Base-by-base conservation (phyloP, 2,113 vertebrate species). In the Tyto alba region DNA sequence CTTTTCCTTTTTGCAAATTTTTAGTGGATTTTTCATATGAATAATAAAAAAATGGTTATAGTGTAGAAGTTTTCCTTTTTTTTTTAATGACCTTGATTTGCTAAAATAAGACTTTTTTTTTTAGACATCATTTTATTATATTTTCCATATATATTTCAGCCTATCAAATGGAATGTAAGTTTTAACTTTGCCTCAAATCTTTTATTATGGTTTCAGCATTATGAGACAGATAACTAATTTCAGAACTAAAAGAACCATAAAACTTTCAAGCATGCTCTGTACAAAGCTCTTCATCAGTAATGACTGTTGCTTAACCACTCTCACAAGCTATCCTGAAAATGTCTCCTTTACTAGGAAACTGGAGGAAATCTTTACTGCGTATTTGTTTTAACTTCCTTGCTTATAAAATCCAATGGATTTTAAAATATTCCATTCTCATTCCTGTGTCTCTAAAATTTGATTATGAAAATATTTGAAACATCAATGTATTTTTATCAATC, bases 341-440 rank as follows among this genome's bases (percentile, higher is more conserved):
- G 13, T 55, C 41, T 91, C 36, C 55, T 29, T 85, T 48, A 30
- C 2, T 48, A 59, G 20, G 18, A 88, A 69, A 64, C 36, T 60
- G 40, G 27, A 40, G 34, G 25, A 89, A 79, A 75, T 72, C 52
- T 93, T 80, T 78, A 53, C 18, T 55, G 16, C 45, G 6, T 30
- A 56, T 55, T 80, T 77, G 27, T 75, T 78, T 89, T 94, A 90
- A 86, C 78, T 87, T 26, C 75, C 74, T 89, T 96, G 17, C 71
- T 56, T 95, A 66, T 87, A 73, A 80, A 95, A 90, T 93, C 21
- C 78, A 88, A 78, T 92, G 73, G 43, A 57, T 63, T 85, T 80
- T 93, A 90, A 96, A 91, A 81, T 84, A 94, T 59, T 57, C 5
- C 25, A 91, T 47, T 68, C 41, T 81, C 8, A 92, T 73, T 67